These are phyloP conservation scores for Rhea americana DNA, from an alignment of 2,113 vertebrate species.

Conservation along the genomic window DNA sequence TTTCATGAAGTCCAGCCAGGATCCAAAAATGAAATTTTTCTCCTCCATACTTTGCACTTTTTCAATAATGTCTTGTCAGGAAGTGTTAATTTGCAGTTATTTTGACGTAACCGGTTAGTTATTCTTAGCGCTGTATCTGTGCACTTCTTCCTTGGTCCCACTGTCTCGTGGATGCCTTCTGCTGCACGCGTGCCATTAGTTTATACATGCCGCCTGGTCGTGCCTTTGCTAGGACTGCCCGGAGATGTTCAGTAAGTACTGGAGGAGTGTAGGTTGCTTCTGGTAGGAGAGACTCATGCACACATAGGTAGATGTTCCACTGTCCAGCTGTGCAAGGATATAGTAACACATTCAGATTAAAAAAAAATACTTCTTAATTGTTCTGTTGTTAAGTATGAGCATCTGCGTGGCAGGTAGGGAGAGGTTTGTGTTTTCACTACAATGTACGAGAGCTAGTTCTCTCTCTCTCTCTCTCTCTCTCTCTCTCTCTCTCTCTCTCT, in stretches of 20 bases:
- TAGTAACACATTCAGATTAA: too few relatives aligned
- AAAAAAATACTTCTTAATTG: too few relatives aligned
- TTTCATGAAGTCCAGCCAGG: background rate
- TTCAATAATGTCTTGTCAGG: too few relatives aligned
- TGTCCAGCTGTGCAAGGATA: too few relatives aligned
- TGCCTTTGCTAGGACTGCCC: background rate
- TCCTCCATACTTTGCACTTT: background rate
- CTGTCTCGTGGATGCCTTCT: background rate
- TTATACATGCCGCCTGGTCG: background rate
- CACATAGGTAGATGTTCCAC: too few relatives aligned
- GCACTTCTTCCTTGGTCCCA: background rate
- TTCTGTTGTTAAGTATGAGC: background rate
- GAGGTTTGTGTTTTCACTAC: background rate
- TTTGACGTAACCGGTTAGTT: background rate
- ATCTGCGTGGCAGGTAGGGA: background rate
- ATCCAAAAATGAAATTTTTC: background rate
- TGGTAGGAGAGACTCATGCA: background rate
- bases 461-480: too few relatives aligned
- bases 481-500: too few relatives aligned
- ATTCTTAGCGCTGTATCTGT: too few relatives aligned
- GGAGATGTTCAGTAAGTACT: background rate
- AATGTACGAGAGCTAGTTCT: background rate
- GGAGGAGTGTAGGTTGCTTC: background rate
- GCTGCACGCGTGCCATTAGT: rapidly evolving
- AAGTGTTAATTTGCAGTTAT: background rate